A percentile compares a stretch with the other conserved stretches of the same genome.
Evolutionary conservation across 30 jellyfish, hydroid and myxozoan species (phyloP).

Genomic region (Aurelia coerulea): DNA sequence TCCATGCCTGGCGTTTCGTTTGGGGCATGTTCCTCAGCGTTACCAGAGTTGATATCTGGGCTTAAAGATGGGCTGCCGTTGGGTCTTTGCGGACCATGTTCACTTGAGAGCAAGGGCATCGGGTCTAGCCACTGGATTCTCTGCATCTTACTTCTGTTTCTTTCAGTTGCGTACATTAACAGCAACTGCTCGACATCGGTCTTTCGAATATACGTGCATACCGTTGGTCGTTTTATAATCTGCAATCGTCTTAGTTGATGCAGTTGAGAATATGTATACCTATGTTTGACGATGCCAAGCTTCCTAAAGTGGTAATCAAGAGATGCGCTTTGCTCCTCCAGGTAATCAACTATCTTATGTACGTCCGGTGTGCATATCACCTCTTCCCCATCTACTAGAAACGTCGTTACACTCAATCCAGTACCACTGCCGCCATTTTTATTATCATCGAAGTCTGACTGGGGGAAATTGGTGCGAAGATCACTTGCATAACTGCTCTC

Average conservation of each 20-base stretch:
- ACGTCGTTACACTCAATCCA: constrained; percentile 71
- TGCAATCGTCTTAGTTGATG: constrained; percentile 96
- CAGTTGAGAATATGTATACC: constrained; percentile 96
- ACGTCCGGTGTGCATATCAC: constrained; percentile 97
- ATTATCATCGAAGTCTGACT: constrained; percentile 19
- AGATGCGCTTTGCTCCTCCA: constrained; percentile 99
- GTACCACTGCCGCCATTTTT: constrained; percentile 14
- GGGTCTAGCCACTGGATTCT: constrained; percentile 80
- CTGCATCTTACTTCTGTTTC: constrained; percentile 82
- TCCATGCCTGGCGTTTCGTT: constrained; percentile 51
- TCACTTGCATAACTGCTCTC: constrained; percentile 10
- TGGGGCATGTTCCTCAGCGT: constrained; percentile 20
- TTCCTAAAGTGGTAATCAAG: constrained; percentile 95
- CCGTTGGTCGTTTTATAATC: constrained; percentile 97
- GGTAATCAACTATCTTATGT: constrained; percentile 90
- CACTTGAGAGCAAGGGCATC: constrained; percentile 82
- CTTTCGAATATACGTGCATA: constrained; percentile 85
- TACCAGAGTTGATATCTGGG: constrained; percentile 24
- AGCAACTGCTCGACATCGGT: constrained; percentile 90
- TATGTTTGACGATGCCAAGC: constrained; percentile 88
- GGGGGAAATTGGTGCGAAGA: constrained; percentile 5
- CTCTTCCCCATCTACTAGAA: constrained; percentile 81
- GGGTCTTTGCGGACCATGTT: constrained; percentile 77
- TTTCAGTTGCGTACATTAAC: constrained; percentile 96
- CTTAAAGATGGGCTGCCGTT: constrained; percentile 61